phyloP scores from a whole-genome alignment of 2,113 vertebrate genomes.

The Rafetus swinhoei region DNA sequence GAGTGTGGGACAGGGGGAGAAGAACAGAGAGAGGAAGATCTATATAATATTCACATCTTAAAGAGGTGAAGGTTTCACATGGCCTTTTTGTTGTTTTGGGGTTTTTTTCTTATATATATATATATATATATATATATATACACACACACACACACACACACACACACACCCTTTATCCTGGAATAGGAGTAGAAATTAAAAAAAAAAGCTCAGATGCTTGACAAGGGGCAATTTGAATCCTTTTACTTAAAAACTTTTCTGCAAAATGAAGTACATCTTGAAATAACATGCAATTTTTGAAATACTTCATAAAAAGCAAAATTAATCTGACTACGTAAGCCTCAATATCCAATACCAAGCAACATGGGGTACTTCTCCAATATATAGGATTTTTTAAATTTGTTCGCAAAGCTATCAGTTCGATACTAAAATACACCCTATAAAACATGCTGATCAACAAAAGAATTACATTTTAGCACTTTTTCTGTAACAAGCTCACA shows the following conservation, averaged over 20 bases:
- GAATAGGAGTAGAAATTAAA: not conserved
- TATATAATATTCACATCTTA: not conserved
- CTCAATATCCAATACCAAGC: not conserved
- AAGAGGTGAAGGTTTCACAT: not conserved
- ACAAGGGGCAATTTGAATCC: not conserved
- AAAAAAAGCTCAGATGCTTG: not conserved
- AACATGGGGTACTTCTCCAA: not conserved
- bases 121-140: no score
- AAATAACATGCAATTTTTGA: not conserved
- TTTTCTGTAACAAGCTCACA: not conserved
- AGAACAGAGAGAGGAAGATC: not conserved
- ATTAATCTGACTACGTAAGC: not conserved
- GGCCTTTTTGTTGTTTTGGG: not conserved
- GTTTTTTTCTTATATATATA: no score
- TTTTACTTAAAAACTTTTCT: not conserved
- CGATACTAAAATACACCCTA: not conserved
- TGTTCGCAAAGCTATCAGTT: not conserved
- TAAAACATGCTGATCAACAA: not conserved
- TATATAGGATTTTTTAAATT: not conserved
- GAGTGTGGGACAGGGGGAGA: not conserved
- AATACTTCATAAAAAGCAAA: not conserved
- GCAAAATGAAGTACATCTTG: not conserved
- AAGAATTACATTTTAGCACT: conserved; percentile 6
- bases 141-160: no score
- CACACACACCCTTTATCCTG: not conserved